These are phyloP conservation scores for Sturnira hondurensis DNA, from an alignment of 2,113 vertebrate genomes.

Conservation along the genomic window DNA sequence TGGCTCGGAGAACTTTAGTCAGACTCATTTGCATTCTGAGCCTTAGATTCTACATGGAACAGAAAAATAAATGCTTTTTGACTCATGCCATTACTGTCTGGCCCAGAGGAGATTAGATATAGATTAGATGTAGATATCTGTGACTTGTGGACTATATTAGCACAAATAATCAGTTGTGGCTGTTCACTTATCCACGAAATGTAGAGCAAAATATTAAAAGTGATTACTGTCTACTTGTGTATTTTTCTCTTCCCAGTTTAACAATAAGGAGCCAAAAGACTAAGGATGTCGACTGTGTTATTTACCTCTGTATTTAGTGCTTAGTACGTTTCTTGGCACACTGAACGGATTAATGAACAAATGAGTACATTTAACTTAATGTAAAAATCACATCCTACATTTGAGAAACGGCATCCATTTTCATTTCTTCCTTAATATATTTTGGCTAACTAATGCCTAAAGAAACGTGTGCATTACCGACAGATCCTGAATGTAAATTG, in stretches of 20 bases:
- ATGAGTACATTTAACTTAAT: neutral
- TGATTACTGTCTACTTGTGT: neutral
- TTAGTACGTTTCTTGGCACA: neutral
- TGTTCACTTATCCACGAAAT: neutral
- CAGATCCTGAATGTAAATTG: neutral
- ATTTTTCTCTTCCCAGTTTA: neutral
- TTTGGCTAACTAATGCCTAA: neutral
- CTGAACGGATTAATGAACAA: neutral
- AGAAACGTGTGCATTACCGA: neutral
- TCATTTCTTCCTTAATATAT: neutral
- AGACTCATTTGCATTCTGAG: neutral
- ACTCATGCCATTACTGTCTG: neutral
- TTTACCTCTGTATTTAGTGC: neutral
- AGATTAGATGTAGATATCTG: too few relatives aligned
- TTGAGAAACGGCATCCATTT: neutral
- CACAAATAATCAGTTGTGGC: neutral
- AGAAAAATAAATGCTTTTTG: neutral
- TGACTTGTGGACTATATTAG: neutral
- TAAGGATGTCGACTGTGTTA: neutral
- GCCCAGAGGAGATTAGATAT: neutral
- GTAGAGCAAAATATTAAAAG: neutral
- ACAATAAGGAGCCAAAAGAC: neutral
- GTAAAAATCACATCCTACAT: neutral
- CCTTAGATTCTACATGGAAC: neutral
- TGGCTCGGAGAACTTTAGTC: neutral